Conservation (phyloP, 2,113 vertebrate genomes). For the Recurvirostra avosetta region DNA sequence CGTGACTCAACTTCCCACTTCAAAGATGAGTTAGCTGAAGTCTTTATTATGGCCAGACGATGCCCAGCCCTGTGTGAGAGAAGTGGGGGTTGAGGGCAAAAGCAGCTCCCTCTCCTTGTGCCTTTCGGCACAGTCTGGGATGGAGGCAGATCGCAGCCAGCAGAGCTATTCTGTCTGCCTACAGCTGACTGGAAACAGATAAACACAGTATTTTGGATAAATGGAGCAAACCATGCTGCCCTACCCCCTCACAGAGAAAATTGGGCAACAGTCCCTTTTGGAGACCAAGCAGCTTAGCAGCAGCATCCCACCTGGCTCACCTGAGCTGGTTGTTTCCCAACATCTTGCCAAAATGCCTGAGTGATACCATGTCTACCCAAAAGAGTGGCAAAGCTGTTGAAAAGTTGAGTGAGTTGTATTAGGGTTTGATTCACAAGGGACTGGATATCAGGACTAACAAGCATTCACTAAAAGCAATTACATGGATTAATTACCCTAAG, state of each 20-base stretch:
- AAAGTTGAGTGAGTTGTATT: neutral
- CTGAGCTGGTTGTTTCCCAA: neutral
- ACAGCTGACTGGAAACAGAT: neutral
- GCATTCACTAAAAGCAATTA: neutral
- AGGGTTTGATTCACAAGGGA: neutral
- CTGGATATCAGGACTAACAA: neutral
- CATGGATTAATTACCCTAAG: too few species aligned
- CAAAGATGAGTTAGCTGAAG: conserved; percentile 48
- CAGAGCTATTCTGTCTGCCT: neutral
- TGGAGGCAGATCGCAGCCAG: neutral
- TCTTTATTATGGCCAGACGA: conserved; percentile 31
- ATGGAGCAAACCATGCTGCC: neutral
- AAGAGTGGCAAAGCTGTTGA: neutral
- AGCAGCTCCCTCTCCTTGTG: neutral
- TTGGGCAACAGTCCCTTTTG: neutral
- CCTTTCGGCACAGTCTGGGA: neutral
- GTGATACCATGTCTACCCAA: neutral
- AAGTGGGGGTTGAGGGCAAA: neutral
- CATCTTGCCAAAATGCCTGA: neutral
- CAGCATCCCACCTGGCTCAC: neutral
- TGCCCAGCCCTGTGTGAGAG: neutral
- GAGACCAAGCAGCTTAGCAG: neutral
- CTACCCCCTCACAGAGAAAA: neutral
- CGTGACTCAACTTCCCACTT: conserved; percentile 68
- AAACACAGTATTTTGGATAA: neutral